Evolutionary conservation across 2,888 invertebrate species (phyloP).

Genomic region (Caenorhabditis sp.): DNA sequence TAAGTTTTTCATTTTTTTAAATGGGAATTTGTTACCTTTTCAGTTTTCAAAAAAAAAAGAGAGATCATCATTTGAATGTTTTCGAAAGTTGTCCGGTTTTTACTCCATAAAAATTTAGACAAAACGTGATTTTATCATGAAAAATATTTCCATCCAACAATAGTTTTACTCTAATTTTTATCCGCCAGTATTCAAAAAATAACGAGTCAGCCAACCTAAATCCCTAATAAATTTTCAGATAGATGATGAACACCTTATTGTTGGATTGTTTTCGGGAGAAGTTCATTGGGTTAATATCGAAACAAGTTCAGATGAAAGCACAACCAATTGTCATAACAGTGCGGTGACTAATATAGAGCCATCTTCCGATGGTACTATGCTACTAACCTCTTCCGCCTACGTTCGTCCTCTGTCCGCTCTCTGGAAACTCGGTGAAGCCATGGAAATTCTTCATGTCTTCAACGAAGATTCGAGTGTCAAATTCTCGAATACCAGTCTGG

Average conservation of each 20-base stretch:
- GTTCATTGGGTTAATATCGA: constrained; percentile 86
- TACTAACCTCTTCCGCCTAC: constrained; percentile 87
- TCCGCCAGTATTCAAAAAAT: not conserved
- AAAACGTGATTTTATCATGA: too few species aligned
- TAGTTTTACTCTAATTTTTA: too few species aligned
- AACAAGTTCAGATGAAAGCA: constrained; percentile 81
- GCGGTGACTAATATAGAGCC: constrained; percentile 80
- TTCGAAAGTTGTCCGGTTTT: not conserved
- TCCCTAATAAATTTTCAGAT: constrained; percentile 74
- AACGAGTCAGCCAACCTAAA: too few species aligned
- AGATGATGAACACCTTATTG: constrained; percentile 79
- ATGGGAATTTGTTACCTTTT: constrained; percentile 1
- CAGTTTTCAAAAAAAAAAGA: not conserved
- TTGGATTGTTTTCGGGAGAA: constrained; percentile 90
- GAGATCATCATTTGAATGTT: not conserved
- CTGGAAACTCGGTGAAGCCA: constrained; percentile 74
- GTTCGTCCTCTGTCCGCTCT: constrained; percentile 83
- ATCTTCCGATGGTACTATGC: constrained; percentile 78
- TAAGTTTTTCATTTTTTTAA: constrained; percentile 4
- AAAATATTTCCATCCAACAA: too few species aligned
- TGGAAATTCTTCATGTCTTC: constrained; percentile 76
- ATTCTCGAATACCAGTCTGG: constrained; percentile 79
- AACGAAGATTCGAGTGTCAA: constrained; percentile 78
- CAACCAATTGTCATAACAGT: constrained; percentile 84
- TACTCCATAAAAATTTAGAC: too few species aligned